Percentiles rank a stretch among this genome's conserved stretches.
Evolutionary conservation across 2,888 invertebrate species (phyloP).

Genomic region (Nephrotoma guestfalica): DNA sequence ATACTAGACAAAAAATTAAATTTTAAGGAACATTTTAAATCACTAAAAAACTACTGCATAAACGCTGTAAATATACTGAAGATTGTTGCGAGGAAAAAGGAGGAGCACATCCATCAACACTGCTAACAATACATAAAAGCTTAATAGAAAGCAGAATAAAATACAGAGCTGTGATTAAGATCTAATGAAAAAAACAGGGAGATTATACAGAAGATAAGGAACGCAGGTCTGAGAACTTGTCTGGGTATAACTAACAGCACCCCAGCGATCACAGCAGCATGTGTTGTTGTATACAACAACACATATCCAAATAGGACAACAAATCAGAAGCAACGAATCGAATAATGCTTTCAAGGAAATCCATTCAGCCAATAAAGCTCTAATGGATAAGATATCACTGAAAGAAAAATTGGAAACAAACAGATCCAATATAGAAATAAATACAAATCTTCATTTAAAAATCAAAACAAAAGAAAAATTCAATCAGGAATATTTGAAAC

Average conservation of each 20-base stretch:
- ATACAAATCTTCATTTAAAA: background rate
- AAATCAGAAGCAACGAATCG: background rate
- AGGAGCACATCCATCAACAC: background rate
- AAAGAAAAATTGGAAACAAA: background rate
- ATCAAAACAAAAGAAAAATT: background rate
- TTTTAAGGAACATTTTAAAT: background rate
- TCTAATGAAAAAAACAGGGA: background rate
- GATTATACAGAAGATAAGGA: background rate
- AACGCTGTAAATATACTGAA: background rate
- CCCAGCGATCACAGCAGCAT: background rate
- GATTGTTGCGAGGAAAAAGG: background rate
- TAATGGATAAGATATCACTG: no score
- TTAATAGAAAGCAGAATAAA: background rate
- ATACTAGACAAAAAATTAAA: background rate
- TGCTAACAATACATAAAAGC: background rate
- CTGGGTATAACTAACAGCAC: background rate
- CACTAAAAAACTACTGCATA: background rate
- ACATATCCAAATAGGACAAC: background rate
- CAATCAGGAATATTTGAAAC: background rate
- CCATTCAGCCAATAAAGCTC: no score
- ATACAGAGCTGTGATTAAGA: background rate
- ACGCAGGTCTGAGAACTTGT: background rate
- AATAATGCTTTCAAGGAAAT: no score
- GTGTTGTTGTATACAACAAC: background rate
- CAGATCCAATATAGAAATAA: background rate